Percentiles rank a stretch among this genome's conserved stretches.
phyloP scores from a whole-genome alignment of 2,113 vertebrate species.

The Cyrtonyx montezumae region DNA sequence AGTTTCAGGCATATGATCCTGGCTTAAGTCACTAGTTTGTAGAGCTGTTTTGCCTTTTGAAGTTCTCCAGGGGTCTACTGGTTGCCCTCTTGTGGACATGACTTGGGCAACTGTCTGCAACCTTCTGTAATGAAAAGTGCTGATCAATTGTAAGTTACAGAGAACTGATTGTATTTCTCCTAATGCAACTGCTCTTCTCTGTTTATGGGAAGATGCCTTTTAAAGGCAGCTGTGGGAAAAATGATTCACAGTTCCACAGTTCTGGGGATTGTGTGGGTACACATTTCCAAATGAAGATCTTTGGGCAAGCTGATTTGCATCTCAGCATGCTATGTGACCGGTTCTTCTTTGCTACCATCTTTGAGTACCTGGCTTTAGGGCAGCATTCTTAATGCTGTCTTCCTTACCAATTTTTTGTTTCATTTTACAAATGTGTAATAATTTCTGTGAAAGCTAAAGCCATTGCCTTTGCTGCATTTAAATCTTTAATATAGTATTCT shows the following conservation, averaged over 20 bases:
- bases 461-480: slow-evolving; percentile 1
- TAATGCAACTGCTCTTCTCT: not conserved
- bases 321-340: not conserved
- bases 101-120: not conserved
- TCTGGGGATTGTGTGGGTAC: not conserved
- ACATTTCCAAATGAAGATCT: not conserved
- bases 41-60: not conserved
- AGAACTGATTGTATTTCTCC: not conserved
- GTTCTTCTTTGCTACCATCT: not conserved
- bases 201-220: not conserved
- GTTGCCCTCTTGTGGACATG: not conserved
- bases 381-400: not conserved
- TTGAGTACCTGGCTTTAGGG: not conserved
- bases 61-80: not conserved
- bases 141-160: not conserved
- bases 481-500: not conserved
- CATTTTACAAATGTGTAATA: not conserved
- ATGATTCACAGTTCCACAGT: accelerated
- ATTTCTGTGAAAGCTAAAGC: slow-evolving; percentile 5
- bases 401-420: not conserved
- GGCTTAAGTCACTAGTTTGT: not conserved
- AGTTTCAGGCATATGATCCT: not conserved
- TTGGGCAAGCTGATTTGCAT: not conserved
- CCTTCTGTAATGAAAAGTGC: not conserved
- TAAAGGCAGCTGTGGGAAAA: not conserved